phyloP scores from a whole-genome alignment of 2,888 invertebrate species.

The Argynnis bischoffii region DNA sequence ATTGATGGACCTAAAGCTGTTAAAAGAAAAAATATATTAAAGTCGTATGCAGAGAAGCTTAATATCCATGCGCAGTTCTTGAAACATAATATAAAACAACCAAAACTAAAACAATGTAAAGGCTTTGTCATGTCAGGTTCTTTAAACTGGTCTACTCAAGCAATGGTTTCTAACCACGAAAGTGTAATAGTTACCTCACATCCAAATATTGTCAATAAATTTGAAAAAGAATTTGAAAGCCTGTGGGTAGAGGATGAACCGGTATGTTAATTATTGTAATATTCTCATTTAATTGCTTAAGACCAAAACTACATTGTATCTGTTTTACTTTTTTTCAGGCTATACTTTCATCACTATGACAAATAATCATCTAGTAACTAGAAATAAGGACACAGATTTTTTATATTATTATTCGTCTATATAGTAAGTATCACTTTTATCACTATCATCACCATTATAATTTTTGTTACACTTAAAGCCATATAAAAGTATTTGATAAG shows the following conservation, averaged over 20 bases:
- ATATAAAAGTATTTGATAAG: too few species aligned
- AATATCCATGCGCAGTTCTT: conserved; percentile 63
- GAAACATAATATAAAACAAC: conserved; percentile 48
- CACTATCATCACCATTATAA: neutral
- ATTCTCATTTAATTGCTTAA: neutral
- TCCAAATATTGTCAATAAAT: conserved; percentile 77
- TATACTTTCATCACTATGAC: conserved; percentile 43
- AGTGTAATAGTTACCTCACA: conserved; percentile 86
- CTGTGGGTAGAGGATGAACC: conserved; percentile 82
- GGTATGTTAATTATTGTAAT: conserved; percentile 49
- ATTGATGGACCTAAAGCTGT: conserved; percentile 83
- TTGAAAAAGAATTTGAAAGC: conserved; percentile 83
- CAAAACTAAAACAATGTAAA: conserved; percentile 56
- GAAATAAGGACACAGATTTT: neutral
- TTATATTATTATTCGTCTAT: conserved; percentile 1
- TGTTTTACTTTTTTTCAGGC: conserved; percentile 52
- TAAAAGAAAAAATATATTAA: conserved; percentile 64
- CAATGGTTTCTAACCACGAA: conserved; percentile 87
- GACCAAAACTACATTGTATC: conserved; percentile 3
- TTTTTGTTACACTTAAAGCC: neutral
- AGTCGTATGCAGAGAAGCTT: conserved; percentile 68
- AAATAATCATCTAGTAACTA: conserved; percentile 26
- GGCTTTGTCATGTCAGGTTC: conserved; percentile 86
- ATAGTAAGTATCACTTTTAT: conserved; percentile 9
- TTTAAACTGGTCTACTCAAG: conserved; percentile 89